Base-by-base conservation (phyloP, 2,113 vertebrate genomes). In the chimpanzee (Pan troglodytes) region DNA sequence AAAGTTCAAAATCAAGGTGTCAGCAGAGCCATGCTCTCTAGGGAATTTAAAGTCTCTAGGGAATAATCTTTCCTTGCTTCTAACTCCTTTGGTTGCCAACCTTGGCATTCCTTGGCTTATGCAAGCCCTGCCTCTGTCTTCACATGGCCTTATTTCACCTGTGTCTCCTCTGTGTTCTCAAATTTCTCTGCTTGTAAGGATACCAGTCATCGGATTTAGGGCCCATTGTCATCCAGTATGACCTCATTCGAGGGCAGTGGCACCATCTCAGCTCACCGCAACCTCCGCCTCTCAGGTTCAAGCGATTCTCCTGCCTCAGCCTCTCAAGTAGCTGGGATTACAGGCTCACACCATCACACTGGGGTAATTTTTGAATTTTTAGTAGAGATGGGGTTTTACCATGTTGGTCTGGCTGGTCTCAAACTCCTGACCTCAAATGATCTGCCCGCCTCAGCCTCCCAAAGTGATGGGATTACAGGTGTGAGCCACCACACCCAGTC, bases 251-350 rank as follows among this genome's bases (percentile, higher is more conserved):
- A 55, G 52, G 18, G 52, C 17, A 55, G 52, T 55, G 52, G 52
- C 52, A 55, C 52, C 17, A 55, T 55, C 52, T 1, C 1, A 17
- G 52, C 52, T 52, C 52, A 52, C 52, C 1, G 17, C 52, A 52
- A 52, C 52, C 52, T 2, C 52, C 0, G 0, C 52, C 52, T 18
- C 52, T 55, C 52, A 18, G 52, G 17, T 55, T 55, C 52, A 55
- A 55, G 17, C 5, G 0, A 55, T 55, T 55, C 52, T 55, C 52
- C 17, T 55, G 17, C 17, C 52, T 55, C 52, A 55, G 52, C 52
- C 52, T 55, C 52, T 17, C 6, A 14, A 55, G 52, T 18, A 55
- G 52, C 17, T 1, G 0, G 52, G 52, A 55, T 55, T 55, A 55
- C 52, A 55, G 52, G 52, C 52, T 55, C 5, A 4, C 52, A 55